These are phyloP conservation scores for Datnioides undecimradiatus DNA, from an alignment of 2,113 vertebrate genomes.

Conservation along the genomic window DNA sequence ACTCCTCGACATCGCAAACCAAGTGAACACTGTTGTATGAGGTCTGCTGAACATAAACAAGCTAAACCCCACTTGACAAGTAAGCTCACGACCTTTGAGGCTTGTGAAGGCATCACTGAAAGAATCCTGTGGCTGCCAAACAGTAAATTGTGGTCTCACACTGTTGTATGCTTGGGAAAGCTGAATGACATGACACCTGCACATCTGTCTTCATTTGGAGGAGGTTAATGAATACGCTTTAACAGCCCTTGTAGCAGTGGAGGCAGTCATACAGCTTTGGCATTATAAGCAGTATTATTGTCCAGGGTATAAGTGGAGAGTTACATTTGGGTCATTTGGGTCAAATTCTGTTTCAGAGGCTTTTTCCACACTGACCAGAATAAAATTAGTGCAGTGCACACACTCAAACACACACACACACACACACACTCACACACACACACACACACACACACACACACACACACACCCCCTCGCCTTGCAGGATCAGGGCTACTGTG, in stretches of 20 bases:
- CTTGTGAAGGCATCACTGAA: no score
- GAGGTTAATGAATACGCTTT: not conserved
- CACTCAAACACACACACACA: not conserved
- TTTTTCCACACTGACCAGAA: constrained; percentile 14
- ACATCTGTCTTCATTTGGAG: not conserved
- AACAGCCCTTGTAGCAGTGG: not conserved
- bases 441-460: constrained; percentile 3
- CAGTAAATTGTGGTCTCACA: no score
- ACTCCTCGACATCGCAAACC: no score
- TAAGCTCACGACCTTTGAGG: no score
- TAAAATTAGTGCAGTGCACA: constrained; percentile 34
- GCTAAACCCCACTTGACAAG: no score
- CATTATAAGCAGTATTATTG: not conserved
- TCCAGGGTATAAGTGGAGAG: not conserved
- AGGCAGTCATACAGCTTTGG: not conserved
- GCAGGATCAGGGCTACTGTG: constrained; percentile 71
- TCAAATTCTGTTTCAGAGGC: constrained; percentile 6
- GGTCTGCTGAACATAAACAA: no score
- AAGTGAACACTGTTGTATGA: no score
- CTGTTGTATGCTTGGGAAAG: no score
- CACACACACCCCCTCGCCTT: constrained; percentile 1
- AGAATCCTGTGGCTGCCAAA: no score
- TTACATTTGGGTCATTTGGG: constrained; percentile 5
- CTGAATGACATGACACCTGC: not conserved
- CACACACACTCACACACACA: not conserved